Evolutionary conservation across 2,888 invertebrate genomes (phyloP), one percentile per base, ranked within the genome.

Genomic region (Microplitis deprimator): DNA sequence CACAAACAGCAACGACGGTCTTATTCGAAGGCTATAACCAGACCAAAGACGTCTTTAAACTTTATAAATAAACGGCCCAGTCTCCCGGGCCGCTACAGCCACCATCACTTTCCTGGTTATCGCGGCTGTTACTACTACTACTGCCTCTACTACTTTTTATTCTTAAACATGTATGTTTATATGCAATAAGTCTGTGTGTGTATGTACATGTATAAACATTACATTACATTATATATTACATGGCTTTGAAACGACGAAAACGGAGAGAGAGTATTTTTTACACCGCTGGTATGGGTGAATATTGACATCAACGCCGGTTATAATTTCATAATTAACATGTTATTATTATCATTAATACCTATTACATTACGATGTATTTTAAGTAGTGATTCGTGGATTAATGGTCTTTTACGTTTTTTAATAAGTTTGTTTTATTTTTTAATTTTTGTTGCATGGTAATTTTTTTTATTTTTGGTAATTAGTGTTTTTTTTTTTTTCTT

Each of bases 11-110:
- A 69, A 5, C 71, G 75, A 65, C 41, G 62, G 62, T 62, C 72
- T 62, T 62, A 62, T 65, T 72, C 62, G 72, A 72, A 50, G 72
- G 73, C 73, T 73, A 73, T 73, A 73, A 68, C 76, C 68, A 77
- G 76, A 72, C 76, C 72, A 77, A 77, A 77, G 76, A 77, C 72
- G 76, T 72, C 73, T 68, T 73, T 68, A 65, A 84, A 81, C 80
- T 81, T 84, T 84, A 84, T 84, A 84, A 84, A 84, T 84, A 84
- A 84, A 84, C 81, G 78, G 68, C 70, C 75, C 74, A 68, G 72
- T 76, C 76, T 80, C 77, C 77, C 77, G 77, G 62, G 77, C 67
- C 62, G 62, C 60, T 76, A 76, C 17, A 65, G 73, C 62, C 62
- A 70, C 68, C 70, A 70, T 77, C 65, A 77, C 76, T 77, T 76